These are phyloP conservation scores for Gymnodraco acuticeps DNA, from an alignment of 2,797 vertebrate genomes.

Conservation along the genomic window DNA sequence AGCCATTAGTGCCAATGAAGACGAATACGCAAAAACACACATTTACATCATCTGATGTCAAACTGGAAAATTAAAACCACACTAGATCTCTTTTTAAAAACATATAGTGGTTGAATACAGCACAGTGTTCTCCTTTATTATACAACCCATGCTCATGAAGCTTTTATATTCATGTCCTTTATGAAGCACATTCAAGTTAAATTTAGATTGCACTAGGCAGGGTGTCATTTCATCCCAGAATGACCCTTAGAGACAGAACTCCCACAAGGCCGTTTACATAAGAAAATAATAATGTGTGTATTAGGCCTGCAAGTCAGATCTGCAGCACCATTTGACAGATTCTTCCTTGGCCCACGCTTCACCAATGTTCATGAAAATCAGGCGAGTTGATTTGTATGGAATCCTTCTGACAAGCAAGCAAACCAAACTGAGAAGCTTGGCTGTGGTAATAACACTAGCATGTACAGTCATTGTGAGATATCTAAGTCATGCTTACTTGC, in stretches of 20 bases:
- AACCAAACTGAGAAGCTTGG: no score
- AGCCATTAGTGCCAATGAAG: constrained; percentile 4
- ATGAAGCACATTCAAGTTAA: constrained; percentile 28
- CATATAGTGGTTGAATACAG: background rate
- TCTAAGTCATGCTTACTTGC: background rate
- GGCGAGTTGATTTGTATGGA: no score
- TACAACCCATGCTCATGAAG: background rate
- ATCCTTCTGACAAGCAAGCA: no score
- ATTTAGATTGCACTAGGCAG: constrained; percentile 32
- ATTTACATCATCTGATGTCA: background rate
- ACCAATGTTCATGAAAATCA: no score
- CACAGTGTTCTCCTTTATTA: background rate
- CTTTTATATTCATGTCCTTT: constrained; percentile 20
- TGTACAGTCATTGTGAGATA: background rate
- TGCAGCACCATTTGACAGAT: no score
- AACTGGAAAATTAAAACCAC: background rate
- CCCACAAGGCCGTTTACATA: no score
- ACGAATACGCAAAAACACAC: background rate
- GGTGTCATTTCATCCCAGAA: constrained; percentile 14
- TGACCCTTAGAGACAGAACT: no score
- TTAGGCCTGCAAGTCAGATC: no score
- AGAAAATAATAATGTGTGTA: no score
- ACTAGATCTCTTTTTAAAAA: background rate
- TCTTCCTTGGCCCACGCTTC: no score
- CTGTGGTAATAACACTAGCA: constrained; percentile 8